These are phyloP conservation scores for Alfaro cultratus DNA, from an alignment of 2,797 vertebrate genomes.

Conservation along the genomic window DNA sequence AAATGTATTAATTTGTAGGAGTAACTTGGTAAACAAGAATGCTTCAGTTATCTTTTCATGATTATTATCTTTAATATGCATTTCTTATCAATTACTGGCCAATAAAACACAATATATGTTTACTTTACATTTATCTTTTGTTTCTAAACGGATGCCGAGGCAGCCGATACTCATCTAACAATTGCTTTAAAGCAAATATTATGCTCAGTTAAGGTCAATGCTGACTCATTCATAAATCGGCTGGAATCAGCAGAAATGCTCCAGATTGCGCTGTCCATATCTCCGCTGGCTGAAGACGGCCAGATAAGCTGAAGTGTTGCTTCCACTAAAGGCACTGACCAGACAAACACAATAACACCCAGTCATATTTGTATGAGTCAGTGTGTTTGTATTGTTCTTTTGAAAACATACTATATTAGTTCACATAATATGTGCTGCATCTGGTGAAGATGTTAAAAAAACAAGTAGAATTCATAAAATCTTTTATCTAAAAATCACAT, in stretches of 20 bases:
- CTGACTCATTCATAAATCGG: background rate
- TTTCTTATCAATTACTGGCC: background rate
- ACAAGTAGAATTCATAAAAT: background rate
- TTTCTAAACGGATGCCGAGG: background rate
- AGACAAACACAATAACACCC: background rate
- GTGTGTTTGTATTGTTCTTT: background rate
- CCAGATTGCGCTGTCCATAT: background rate
- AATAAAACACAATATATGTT: background rate
- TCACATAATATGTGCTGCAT: background rate
- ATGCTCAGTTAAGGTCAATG: background rate
- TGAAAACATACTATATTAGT: background rate
- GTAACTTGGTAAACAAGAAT: background rate
- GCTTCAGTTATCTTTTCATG: background rate
- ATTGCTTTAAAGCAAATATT: background rate
- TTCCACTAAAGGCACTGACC: no score
- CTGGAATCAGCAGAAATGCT: background rate
- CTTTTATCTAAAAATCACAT: background rate
- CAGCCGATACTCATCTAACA: background rate
- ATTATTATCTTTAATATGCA: background rate
- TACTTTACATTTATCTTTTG: background rate
- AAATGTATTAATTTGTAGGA: background rate
- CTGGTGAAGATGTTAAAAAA: background rate
- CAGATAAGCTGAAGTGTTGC: slow-evolving; percentile 4
- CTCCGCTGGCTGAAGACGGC: background rate
- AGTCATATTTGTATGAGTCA: background rate